phyloP scores from a whole-genome alignment of 2,888 invertebrate genomes.

The Ephialtes manifestator region DNA sequence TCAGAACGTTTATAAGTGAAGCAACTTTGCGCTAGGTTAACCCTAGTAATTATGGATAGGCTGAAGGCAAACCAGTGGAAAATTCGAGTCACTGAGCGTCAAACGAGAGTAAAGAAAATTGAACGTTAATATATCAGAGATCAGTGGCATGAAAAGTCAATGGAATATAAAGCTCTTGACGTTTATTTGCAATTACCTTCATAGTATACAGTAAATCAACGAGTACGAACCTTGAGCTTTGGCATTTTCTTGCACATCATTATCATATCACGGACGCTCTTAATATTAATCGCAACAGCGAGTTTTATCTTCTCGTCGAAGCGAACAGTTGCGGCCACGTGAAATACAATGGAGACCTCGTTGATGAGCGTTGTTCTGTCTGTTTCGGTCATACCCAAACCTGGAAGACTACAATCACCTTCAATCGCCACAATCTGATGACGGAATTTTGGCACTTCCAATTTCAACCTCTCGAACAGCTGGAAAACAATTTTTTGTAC shows the following conservation, averaged over 20 bases:
- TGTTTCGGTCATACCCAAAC: constrained; percentile 88
- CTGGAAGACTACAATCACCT: constrained; percentile 89
- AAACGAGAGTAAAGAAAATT: constrained; percentile 1
- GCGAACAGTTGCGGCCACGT: constrained; percentile 88
- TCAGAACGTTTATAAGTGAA: not conserved
- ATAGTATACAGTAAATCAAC: constrained; percentile 19
- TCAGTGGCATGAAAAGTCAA: not conserved
- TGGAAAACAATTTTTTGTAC: constrained; percentile 74
- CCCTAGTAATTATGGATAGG: not conserved
- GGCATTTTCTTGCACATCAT: constrained; percentile 90
- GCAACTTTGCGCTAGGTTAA: constrained; percentile 1
- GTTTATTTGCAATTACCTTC: not conserved
- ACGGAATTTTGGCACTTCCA: constrained; percentile 89
- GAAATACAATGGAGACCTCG: constrained; percentile 87
- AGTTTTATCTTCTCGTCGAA: constrained; percentile 92
- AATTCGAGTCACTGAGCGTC: not conserved
- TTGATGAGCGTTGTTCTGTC: constrained; percentile 87
- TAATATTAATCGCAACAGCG: constrained; percentile 92
- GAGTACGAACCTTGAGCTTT: constrained; percentile 87
- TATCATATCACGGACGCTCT: constrained; percentile 90
- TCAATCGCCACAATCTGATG: constrained; percentile 87
- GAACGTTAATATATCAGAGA: not conserved
- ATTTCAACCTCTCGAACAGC: constrained; percentile 88
- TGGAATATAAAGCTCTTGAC: not conserved
- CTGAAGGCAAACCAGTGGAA: not conserved